Evolutionary conservation across 2,797 vertebrate species (phyloP).

Genomic region (Craterocephalus amniculus): DNA sequence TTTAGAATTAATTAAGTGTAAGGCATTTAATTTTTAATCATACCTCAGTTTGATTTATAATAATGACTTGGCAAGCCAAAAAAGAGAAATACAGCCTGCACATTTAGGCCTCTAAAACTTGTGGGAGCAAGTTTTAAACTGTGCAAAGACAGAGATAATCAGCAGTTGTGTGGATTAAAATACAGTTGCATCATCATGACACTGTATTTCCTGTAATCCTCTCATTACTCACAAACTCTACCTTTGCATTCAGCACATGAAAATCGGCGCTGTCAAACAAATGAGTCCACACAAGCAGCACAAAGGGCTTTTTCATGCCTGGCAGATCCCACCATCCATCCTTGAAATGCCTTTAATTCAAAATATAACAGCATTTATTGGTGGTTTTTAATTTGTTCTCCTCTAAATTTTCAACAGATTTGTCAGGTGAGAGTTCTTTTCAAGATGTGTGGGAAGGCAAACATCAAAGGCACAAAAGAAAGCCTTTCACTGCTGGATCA

Average conservation of each 20-base stretch:
- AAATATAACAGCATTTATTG: conserved; percentile 63
- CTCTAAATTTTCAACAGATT: conserved; percentile 40
- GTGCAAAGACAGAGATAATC: conserved; percentile 50
- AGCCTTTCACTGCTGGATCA: conserved; percentile 61
- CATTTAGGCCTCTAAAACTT: conserved; percentile 40
- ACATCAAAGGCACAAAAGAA: conserved; percentile 55
- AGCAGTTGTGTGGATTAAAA: conserved; percentile 69
- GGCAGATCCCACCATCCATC: conserved; percentile 58
- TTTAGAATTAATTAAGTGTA: conserved; percentile 21
- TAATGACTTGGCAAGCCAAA: conserved; percentile 32
- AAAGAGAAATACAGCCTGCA: background rate
- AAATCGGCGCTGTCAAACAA: conserved; percentile 70
- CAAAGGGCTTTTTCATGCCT: conserved; percentile 69
- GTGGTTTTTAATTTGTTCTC: conserved; percentile 43
- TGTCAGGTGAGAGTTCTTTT: conserved; percentile 50
- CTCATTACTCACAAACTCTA: conserved; percentile 55
- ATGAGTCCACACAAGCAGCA: conserved; percentile 65
- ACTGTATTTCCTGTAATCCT: conserved; percentile 69
- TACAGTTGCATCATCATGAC: conserved; percentile 56
- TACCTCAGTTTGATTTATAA: conserved; percentile 47
- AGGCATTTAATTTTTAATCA: conserved; percentile 43
- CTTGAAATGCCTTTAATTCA: conserved; percentile 66
- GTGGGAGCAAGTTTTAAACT: conserved; percentile 47
- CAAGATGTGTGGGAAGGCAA: conserved; percentile 66
- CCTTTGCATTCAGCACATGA: conserved; percentile 62